Conservation (phyloP, 2,797 vertebrate species). For the Argentina silus region DNA sequence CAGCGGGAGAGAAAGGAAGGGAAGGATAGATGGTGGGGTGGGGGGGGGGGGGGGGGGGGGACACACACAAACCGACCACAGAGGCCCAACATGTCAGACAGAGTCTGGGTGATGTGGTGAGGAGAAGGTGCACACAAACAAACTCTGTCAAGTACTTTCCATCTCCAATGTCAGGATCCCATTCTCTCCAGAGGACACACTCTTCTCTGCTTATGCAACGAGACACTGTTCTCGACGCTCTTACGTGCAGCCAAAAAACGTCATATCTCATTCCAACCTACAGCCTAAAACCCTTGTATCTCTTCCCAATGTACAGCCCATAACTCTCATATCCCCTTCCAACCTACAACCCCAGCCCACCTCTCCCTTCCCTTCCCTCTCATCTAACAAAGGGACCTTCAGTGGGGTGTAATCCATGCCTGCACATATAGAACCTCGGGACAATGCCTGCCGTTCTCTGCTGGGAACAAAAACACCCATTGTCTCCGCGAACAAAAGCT, state of each 20-base stretch:
- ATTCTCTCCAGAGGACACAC: slow-evolving; percentile 50
- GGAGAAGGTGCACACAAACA: slow-evolving; percentile 56
- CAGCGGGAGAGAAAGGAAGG: neutral
- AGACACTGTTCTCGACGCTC: slow-evolving; percentile 51
- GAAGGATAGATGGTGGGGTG: slow-evolving; percentile 7
- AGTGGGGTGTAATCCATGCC: slow-evolving; percentile 65
- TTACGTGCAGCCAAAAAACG: slow-evolving; percentile 55
- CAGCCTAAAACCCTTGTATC: neutral
- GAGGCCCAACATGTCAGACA: too few relatives aligned
- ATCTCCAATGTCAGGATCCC: slow-evolving; percentile 42
- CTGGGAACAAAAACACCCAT: slow-evolving; percentile 63
- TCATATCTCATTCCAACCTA: slow-evolving; percentile 52
- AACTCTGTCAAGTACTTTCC: slow-evolving; percentile 53
- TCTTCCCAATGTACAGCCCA: neutral
- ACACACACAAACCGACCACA: too few relatives aligned
- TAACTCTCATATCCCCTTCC: neutral
- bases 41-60: neutral
- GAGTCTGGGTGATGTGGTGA: slow-evolving; percentile 36
- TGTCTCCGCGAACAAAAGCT: slow-evolving; percentile 59
- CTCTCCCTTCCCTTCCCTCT: slow-evolving; percentile 43
- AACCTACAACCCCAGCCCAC: slow-evolving; percentile 34
- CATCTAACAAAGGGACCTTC: slow-evolving; percentile 63
- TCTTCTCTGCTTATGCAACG: slow-evolving; percentile 53
- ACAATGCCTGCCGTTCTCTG: slow-evolving; percentile 65
- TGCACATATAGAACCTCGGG: slow-evolving; percentile 53